Conservation (phyloP, 2,888 invertebrate species). For the Morpho deidamia region DNA sequence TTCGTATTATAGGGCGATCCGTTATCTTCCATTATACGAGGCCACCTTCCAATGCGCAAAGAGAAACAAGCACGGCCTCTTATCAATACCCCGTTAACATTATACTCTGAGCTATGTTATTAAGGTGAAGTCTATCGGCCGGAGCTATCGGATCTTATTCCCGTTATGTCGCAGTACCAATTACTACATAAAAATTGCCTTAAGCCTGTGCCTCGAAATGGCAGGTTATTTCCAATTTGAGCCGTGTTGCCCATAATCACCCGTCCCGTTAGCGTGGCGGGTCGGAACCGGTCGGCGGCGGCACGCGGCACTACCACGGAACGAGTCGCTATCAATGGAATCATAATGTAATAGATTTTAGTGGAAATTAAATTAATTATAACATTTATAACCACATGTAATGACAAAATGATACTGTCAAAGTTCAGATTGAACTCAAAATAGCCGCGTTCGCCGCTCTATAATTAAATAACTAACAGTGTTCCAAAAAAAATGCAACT, state of each 20-base stretch:
- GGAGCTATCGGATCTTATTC: not conserved
- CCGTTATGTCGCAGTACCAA: conserved; percentile 7
- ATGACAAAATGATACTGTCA: no score
- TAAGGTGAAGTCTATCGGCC: not conserved
- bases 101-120: not conserved
- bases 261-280: conserved; percentile 10
- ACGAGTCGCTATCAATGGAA: not conserved
- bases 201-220: not conserved
- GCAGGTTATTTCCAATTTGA: conserved; percentile 13
- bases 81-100: not conserved
- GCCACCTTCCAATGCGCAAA: no score
- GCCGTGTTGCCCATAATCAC: conserved; percentile 7
- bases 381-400: no score
- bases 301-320: not conserved
- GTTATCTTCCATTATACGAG: no score
- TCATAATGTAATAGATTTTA: not conserved
- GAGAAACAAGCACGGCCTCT: not conserved
- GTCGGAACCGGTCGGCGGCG: conserved; percentile 1
- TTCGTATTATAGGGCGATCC: no score
- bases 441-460: no score
- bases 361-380: no score
- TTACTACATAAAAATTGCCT: conserved; percentile 1
- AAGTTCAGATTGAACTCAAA: no score
- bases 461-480: no score
- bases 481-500: no score